Percentiles rank a stretch among this genome's conserved stretches.
Evolutionary conservation across 2,797 vertebrate genomes (phyloP).

Genomic region (Chelonia mydas): DNA sequence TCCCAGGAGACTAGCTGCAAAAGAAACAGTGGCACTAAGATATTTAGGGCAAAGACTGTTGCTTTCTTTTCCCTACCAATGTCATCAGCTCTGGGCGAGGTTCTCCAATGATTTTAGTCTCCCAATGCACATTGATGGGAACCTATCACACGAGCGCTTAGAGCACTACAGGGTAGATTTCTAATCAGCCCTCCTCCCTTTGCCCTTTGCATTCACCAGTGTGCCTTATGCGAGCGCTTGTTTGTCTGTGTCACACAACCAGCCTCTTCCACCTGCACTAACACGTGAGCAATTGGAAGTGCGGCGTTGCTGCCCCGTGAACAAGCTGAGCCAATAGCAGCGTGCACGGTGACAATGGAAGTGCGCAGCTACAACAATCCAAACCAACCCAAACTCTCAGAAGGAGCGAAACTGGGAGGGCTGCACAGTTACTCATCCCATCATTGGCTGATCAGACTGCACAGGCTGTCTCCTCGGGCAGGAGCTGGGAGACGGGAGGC

Average conservation of each 20-base stretch:
- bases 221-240: background rate
- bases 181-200: background rate
- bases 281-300: background rate
- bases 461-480: background rate
- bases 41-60: accelerated
- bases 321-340: background rate
- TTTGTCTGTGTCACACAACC: background rate
- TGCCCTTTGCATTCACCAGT: background rate
- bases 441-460: background rate
- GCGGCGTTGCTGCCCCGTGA: background rate
- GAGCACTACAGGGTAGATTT: background rate
- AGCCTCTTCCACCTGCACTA: background rate
- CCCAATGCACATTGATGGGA: background rate
- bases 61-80: background rate
- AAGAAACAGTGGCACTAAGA: background rate
- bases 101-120: background rate
- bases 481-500: background rate
- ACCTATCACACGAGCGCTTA: no score
- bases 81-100: accelerated
- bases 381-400: background rate
- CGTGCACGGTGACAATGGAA: background rate
- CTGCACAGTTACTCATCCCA: background rate
- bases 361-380: background rate
- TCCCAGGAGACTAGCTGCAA: background rate
- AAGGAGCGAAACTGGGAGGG: background rate